Conservation (phyloP, 2,888 invertebrate species). For the Trimorus sp. region DNA sequence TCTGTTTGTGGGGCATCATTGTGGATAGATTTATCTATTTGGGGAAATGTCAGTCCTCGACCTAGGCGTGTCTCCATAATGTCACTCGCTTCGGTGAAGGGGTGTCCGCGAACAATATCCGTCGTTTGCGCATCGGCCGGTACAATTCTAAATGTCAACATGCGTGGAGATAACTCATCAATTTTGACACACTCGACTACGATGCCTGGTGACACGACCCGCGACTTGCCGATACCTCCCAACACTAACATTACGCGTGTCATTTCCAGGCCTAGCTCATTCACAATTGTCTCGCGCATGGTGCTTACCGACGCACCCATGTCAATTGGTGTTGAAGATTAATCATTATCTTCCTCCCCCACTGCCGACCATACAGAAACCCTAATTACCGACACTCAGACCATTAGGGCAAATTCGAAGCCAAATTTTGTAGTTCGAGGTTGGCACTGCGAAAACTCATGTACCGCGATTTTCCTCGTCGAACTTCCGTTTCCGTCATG, state of each 20-base stretch:
- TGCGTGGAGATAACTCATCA: slow-evolving; percentile 5
- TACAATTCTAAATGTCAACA: not conserved
- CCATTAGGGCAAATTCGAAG: too few relatives aligned
- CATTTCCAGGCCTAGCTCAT: not conserved
- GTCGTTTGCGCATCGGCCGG: not conserved
- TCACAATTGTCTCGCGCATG: slow-evolving; percentile 21
- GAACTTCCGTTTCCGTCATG: too few relatives aligned
- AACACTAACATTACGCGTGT: not conserved
- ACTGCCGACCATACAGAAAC: too few relatives aligned
- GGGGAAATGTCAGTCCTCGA: too few relatives aligned
- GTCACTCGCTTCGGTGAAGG: not conserved
- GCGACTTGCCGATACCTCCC: slow-evolving; percentile 21
- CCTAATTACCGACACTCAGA: too few relatives aligned
- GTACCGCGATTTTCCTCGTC: too few relatives aligned
- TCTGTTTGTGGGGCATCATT: too few relatives aligned
- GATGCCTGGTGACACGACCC: slow-evolving; percentile 29
- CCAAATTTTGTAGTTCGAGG: too few relatives aligned
- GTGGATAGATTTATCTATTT: too few relatives aligned
- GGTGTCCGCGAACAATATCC: not conserved
- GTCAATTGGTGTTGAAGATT: too few relatives aligned
- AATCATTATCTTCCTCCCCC: too few relatives aligned
- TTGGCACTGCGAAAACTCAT: too few relatives aligned
- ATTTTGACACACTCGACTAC: not conserved
- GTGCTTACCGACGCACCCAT: slow-evolving; percentile 17
- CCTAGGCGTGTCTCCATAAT: not conserved